Percentiles rank a stretch among this genome's conserved stretches.
Evolutionary conservation across 2,888 invertebrate genomes (phyloP).

Genomic region (Parapristionchus giblindavisi): DNA sequence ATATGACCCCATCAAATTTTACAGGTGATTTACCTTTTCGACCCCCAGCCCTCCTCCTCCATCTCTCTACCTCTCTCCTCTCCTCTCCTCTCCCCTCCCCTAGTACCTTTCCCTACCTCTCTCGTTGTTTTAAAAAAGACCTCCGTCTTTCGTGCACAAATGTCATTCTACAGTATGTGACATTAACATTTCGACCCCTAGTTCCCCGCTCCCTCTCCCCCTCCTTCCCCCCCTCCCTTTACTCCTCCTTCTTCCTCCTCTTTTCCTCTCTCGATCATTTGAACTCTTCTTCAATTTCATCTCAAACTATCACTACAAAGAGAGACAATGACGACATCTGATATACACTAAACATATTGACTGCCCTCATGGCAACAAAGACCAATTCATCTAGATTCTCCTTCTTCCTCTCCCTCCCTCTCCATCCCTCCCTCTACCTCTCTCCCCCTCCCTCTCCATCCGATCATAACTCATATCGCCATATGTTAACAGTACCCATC

Average conservation of each 20-base stretch:
- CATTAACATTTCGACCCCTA: neutral
- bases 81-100: neutral
- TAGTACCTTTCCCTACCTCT: neutral
- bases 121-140: neutral
- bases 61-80: neutral
- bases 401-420: neutral
- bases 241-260: neutral
- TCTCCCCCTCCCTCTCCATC: neutral
- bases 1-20: too few species aligned
- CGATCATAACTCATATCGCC: constrained; percentile 2
- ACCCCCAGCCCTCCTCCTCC: too few species aligned
- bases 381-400: too few species aligned
- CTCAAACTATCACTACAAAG: too few species aligned
- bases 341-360: too few species aligned
- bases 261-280: constrained; percentile 18
- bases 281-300: too few species aligned
- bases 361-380: too few species aligned
- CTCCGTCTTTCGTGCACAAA: neutral
- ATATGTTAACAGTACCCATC: neutral
- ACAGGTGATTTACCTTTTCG: too few species aligned
- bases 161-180: neutral
- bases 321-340: too few species aligned
- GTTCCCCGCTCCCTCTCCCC: neutral
- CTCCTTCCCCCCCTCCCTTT: neutral
- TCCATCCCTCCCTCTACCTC: neutral